Base-by-base conservation (phyloP, 2,797 vertebrate species). In the Toxotes lorentzi region DNA sequence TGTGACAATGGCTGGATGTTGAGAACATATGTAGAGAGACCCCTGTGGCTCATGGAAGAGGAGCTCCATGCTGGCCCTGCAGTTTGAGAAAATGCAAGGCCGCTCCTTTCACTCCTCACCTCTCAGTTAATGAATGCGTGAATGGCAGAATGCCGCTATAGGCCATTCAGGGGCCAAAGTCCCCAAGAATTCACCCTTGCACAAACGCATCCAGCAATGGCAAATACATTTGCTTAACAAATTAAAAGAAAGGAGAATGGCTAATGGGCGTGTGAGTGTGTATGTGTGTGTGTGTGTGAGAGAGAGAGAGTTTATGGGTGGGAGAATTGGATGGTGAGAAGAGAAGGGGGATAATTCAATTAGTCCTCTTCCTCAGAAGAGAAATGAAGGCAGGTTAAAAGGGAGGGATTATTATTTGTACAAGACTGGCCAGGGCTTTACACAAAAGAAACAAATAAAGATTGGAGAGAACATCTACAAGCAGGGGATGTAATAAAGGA, bases 141-240 rank as follows among this genome's bases (percentile, higher is more conserved):
- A 97, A 96, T 97, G 96, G 96, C 96, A 96, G 96, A 97, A 97
- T 96, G 96, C 96, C 92, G 96, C 97, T 96, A 96, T 96, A 94
- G 97, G 96, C 96, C 96, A 97, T 98, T 99, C 97, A 98, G 95
- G 93, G 96, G 95, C 95, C 96, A 97, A 97, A 97, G 96, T 93
- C 94, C 95, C 96, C 95, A 90, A 95, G 95, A 95, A 97, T 96
- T 95, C 96, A 94, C 94, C 95, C 94, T 82, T 95, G 95, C 97
- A 98, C 96, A 97, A 97, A 97, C 93, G 96, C 97, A 97, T 96
- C 96, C 96, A 96, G 96, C 96, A 96, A 97, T 94, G 93, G 96
- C 96, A 97, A 98, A 97, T 98, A 97, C 97, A 97, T 98, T 98
- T 98, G 97, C 97, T 97, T 98, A 98, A 97, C 97, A 98, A 98